Evolutionary conservation across 64 coral and sea anemone species (phyloP), one percentile per base, ranked within the genome.

Genomic region (Montipora sp.): DNA sequence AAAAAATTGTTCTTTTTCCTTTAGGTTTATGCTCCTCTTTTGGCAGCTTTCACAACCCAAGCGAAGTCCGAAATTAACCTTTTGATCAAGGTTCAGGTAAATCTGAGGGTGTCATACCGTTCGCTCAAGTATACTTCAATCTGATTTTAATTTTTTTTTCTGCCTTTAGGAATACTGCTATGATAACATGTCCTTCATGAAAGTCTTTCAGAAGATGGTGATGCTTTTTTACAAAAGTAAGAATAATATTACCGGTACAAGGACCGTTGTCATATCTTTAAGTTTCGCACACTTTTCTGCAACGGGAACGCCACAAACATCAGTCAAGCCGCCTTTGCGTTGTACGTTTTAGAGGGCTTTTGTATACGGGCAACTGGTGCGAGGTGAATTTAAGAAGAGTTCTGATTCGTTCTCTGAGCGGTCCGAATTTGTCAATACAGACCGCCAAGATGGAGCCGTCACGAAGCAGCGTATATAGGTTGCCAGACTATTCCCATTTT

Each of bases 211-310:
- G 79, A 99, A 99, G 83, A 96, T 99, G 22, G 78, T 99, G 12
- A 86, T 94, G 76, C 94, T 99, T 55, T 94, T 99, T 44, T 99
- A 99, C 94, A 99, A 96, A 87, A 99, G 98, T 99, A 94, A 99
- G 98, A 22, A 71, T 47, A 55, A 36, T 10, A 55, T 5, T 55
- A 55, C 51, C 51, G 10, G 0, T 55, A 55, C 51, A 55, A 55
- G 36, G 36, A 36, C 36, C 36, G 2, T 36, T 36, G 36, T 36
- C 36, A 36, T 36, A 36, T 36, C 36, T 36, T 36, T 36, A 36
- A 36, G 36, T 36, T 36, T 36, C 36, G 36, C 36, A 36, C 36
- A 36, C 27, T 36, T 36, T 36, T 36, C 27, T 36, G 27, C 27
- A 36, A 36, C 27, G 27, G 27, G 27, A 36, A 36, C 27, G 27